Evolutionary conservation across 1,140 invertebrate genomes (phyloP).

Genomic region (Drosophila ironensis): DNA sequence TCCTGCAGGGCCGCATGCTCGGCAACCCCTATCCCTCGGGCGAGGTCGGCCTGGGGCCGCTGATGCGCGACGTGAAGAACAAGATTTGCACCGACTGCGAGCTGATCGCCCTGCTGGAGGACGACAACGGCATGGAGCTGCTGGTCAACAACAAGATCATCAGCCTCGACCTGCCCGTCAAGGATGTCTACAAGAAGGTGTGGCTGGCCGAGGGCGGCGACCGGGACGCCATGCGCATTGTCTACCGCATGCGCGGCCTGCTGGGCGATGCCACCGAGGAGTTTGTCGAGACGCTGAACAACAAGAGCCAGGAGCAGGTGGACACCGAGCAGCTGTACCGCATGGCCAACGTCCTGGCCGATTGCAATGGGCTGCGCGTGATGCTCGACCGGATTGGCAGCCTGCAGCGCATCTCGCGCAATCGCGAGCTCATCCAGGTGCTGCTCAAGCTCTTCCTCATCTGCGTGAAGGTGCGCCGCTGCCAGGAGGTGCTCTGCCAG

Average conservation of each 20-base stretch:
- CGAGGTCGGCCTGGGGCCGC: constrained; percentile 95
- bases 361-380: constrained; percentile 93
- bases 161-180: constrained; percentile 96
- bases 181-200: constrained; percentile 94
- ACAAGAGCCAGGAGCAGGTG: constrained; percentile 93
- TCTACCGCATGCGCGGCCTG: constrained; percentile 98
- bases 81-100: constrained; percentile 99
- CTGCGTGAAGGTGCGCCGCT: constrained; percentile 90
- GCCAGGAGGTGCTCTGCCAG: constrained; percentile 87
- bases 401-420: constrained; percentile 86
- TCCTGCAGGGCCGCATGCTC: constrained; percentile 97
- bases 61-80: constrained; percentile 99
- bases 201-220: constrained; percentile 94
- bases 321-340: constrained; percentile 96
- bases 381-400: constrained; percentile 87
- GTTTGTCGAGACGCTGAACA: constrained; percentile 96
- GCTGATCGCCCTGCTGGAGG: constrained; percentile 96
- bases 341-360: constrained; percentile 87
- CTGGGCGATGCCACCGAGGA: constrained; percentile 99
- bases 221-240: constrained; percentile 97
- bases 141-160: constrained; percentile 99
- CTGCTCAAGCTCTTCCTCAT: constrained; percentile 92
- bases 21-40: constrained; percentile 98
- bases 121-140: constrained; percentile 99
- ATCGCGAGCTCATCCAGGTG: constrained; percentile 91